Percentiles rank a stretch among this genome's conserved stretches.
These are phyloP conservation scores for Echinops telfairi DNA, from an alignment of 2,113 vertebrate species.

Conservation along the genomic window DNA sequence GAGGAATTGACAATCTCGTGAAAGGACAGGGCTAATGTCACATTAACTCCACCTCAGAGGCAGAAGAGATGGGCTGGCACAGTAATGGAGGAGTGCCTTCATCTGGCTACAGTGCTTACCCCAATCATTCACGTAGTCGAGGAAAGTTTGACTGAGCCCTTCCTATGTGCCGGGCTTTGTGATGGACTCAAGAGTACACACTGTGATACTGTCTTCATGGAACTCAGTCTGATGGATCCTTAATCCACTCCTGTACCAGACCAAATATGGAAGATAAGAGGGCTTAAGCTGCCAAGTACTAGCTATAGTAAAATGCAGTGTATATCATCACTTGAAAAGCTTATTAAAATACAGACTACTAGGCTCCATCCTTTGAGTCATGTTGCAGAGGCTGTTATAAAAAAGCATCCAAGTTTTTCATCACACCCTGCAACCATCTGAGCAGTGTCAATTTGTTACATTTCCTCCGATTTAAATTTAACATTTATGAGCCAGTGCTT, in stretches of 20 bases:
- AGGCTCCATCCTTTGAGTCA: background rate
- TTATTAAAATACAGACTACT: constrained; percentile 23
- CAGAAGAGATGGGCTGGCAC: background rate
- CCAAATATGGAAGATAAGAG: background rate
- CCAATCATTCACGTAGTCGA: background rate
- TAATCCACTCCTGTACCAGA: background rate
- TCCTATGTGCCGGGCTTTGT: background rate
- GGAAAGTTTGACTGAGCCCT: background rate
- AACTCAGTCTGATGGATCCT: background rate
- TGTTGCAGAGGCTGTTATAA: background rate
- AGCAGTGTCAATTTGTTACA: background rate
- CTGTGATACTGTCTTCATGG: background rate
- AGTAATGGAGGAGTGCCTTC: background rate
- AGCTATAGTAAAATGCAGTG: background rate
- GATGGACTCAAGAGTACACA: background rate
- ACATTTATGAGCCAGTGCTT: background rate
- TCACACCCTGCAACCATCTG: background rate
- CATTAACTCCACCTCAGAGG: background rate
- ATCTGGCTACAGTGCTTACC: background rate
- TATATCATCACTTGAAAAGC: background rate
- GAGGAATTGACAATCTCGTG: background rate
- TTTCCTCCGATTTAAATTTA: background rate
- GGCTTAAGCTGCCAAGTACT: background rate
- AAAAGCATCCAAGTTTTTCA: constrained; percentile 1
- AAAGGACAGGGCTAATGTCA: background rate